These are phyloP conservation scores for Nymphalis c-album DNA, from an alignment of 2,888 invertebrate species.

Conservation along the genomic window DNA sequence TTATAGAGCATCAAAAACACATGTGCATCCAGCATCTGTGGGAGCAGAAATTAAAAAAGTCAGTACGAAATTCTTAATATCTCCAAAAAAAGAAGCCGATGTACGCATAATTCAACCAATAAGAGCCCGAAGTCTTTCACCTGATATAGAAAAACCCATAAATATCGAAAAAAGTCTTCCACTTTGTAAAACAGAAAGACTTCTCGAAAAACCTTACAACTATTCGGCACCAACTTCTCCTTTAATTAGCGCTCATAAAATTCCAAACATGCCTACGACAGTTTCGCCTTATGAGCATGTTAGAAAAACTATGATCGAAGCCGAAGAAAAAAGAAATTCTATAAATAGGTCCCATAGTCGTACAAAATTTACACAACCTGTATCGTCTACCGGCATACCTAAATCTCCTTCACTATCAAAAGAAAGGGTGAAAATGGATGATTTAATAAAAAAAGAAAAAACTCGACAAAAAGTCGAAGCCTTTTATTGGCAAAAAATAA, in stretches of 20 bases:
- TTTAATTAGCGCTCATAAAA: conserved; percentile 61
- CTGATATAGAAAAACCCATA: conserved; percentile 52
- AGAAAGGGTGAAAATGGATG: conserved; percentile 42
- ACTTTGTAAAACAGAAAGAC: conserved; percentile 29
- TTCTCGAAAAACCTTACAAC: conserved; percentile 58
- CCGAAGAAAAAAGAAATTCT: conserved; percentile 67
- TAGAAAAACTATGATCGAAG: conserved; percentile 66
- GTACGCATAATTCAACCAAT: conserved; percentile 72
- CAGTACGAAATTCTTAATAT: conserved; percentile 71
- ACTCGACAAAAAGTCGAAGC: conserved; percentile 83
- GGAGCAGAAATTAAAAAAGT: conserved; percentile 76
- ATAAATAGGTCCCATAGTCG: conserved; percentile 52
- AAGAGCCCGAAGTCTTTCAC: conserved; percentile 69
- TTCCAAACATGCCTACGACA: conserved; percentile 71
- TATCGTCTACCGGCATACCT: conserved; percentile 44
- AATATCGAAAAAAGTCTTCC: conserved; percentile 18
- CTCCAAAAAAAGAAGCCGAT: conserved; percentile 76
- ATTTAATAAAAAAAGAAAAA: conserved; percentile 71
- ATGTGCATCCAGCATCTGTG: conserved; percentile 63
- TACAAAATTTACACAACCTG: conserved; percentile 48
- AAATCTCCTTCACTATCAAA: conserved; percentile 37
- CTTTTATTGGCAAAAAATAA: conserved; percentile 86
- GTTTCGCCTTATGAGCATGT: conserved; percentile 71
- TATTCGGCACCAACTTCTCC: conserved; percentile 77
- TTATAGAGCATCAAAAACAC: conserved; percentile 60